Evolutionary conservation across 2,113 vertebrate species (phyloP).

Genomic region (Cricetomys ansorgei): DNA sequence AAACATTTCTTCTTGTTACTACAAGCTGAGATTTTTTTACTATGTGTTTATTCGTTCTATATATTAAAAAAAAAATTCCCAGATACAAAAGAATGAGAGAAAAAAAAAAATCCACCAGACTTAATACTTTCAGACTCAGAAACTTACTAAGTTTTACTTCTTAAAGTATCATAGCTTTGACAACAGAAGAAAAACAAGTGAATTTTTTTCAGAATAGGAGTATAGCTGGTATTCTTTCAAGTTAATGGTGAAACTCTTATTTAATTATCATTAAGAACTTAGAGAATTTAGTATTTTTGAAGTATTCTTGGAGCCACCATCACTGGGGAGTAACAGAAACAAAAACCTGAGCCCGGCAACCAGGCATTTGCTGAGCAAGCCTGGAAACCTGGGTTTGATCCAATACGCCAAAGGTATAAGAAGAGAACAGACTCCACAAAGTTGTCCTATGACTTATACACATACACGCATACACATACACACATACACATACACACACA

Average conservation of each 20-base stretch:
- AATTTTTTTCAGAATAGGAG: slow-evolving; percentile 24
- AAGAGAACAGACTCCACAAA: not conserved
- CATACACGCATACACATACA: not conserved
- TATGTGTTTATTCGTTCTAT: not conserved
- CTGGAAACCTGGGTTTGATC: not conserved
- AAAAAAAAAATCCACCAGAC: not conserved
- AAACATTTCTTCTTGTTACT: not conserved
- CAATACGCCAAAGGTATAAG: not conserved
- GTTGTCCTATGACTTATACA: too few relatives aligned
- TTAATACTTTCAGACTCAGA: not conserved
- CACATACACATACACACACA: not conserved
- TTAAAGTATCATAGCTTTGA: not conserved
- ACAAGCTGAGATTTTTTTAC: slow-evolving; percentile 38
- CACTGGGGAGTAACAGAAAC: not conserved
- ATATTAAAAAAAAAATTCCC: not conserved
- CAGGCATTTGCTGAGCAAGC: not conserved
- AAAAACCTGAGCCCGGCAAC: not conserved
- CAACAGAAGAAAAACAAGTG: not conserved
- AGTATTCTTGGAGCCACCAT: not conserved
- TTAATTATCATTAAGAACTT: not conserved
- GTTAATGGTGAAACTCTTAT: not conserved
- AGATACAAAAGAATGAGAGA: not conserved
- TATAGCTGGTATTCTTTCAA: not conserved
- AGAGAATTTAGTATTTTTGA: not conserved
- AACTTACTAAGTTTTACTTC: not conserved